Conservation (phyloP, 2,113 vertebrate genomes). For the Onychorhynchus coronatus region DNA sequence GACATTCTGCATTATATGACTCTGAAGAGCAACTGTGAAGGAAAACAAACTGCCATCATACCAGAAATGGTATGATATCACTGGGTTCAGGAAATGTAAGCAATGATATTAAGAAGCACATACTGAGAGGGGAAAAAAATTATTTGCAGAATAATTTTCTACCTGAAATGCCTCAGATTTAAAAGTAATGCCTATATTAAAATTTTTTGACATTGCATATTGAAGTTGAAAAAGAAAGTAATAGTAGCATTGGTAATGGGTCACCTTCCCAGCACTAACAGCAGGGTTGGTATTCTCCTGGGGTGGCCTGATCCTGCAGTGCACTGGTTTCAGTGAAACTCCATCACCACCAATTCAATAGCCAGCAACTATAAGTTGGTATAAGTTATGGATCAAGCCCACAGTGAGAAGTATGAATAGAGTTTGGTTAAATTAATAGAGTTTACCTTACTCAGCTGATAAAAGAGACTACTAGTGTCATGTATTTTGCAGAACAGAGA, state of each 20-base stretch:
- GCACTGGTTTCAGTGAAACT: neutral
- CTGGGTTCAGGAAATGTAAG: neutral
- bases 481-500: neutral
- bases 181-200: neutral
- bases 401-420: neutral
- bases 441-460: neutral
- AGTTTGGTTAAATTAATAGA: neutral
- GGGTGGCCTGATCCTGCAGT: neutral
- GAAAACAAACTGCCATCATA: neutral
- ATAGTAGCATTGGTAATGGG: fast-evolving
- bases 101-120: neutral
- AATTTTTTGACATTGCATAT: neutral
- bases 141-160: neutral
- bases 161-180: neutral
- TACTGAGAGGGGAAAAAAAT: neutral
- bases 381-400: neutral
- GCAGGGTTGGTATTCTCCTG: fast-evolving
- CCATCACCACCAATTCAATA: neutral
- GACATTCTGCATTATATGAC: neutral
- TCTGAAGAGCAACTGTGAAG: neutral
- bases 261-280: neutral
- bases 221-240: neutral
- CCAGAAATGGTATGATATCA: neutral
- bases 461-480: neutral
- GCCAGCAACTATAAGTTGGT: neutral